Evolutionary conservation across 2,113 vertebrate species (phyloP).

Genomic region (Forbesichthys agassizii): DNA sequence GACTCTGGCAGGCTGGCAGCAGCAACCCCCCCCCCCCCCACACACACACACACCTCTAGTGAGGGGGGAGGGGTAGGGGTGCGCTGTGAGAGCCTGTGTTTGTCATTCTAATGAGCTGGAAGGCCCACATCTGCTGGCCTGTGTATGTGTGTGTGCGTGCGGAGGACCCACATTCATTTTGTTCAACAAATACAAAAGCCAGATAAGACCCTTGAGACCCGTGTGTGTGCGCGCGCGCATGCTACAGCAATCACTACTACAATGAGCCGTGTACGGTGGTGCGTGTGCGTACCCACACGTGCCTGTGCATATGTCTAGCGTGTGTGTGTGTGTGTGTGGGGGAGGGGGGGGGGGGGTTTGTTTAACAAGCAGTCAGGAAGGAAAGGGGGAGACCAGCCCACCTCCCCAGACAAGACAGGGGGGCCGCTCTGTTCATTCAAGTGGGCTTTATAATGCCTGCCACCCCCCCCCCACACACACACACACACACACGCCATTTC

Average conservation of each 20-base stretch:
- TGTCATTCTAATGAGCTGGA: constrained; percentile 77
- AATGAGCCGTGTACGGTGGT: background rate
- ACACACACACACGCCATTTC: no score
- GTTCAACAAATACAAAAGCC: constrained; percentile 67
- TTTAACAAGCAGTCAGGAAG: background rate
- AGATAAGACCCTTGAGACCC: constrained; percentile 72
- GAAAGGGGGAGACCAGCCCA: constrained; percentile 47
- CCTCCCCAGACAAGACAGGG: constrained; percentile 65
- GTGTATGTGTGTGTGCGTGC: constrained; percentile 49
- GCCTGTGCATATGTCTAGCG: no score
- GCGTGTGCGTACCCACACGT: no score
- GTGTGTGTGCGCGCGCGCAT: constrained; percentile 24
- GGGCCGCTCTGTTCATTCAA: constrained; percentile 78
- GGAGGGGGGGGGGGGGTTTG: no score
- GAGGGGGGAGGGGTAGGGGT: background rate
- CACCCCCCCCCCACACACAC: no score
- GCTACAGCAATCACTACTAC: constrained; percentile 50
- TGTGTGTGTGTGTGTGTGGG: no score
- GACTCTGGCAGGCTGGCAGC: constrained; percentile 59
- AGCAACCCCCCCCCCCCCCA: constrained; percentile 26
- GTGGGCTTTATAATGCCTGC: constrained; percentile 76
- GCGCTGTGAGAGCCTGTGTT: constrained; percentile 28
- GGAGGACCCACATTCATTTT: constrained; percentile 73
- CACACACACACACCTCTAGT: background rate
- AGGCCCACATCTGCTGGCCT: constrained; percentile 76